Evolutionary conservation across 2,797 vertebrate genomes (phyloP), one percentile per base, ranked within the genome.

Genomic region (Pampus argenteus): DNA sequence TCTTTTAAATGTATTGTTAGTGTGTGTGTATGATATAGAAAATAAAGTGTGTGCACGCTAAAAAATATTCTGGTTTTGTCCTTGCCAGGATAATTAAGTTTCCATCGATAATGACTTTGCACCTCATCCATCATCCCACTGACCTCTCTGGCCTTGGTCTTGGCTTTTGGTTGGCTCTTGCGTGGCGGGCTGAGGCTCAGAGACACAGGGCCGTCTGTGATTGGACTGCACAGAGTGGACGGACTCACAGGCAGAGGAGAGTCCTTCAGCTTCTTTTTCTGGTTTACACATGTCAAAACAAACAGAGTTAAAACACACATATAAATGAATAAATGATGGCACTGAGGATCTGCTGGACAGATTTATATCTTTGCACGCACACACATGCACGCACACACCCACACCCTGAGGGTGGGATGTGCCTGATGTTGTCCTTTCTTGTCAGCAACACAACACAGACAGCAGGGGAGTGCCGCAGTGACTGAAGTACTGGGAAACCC

Each of bases 221-320:
- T 79, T 64, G 89, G 94, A 89, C 91, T 93, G 83, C 51, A 94
- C 66, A 92, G 69, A 15, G 79, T 10, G 89, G 95, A 80, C 18
- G 89, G 87, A 83, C 90, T 89, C 79, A 92, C 74, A 2, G 86
- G 93, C 9, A 95, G 86, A 1, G 95, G 88, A 0, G 90, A 85
- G 71, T 97, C 97, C 86, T 98, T 98, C 44, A 88, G 87, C 76
- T 96, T 98, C 95, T 96, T 99, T 78, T 96, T 97, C 96, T 99
- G 93, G 4, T 71, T 77, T 66, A 42, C 9, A 57, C 34, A 74
- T 91, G 62, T 60, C 56, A 92, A 63, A 89, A 66, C 8, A 51
- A 18, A 73, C 11, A 69, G 11, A 48, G 42, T 56, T 36, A 64
- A 57, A 68, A 38, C 20, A 66, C 60, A 47, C 20, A 42, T 40